Percentiles rank a stretch among this genome's conserved stretches.
Evolutionary conservation across 2,888 invertebrate genomes (phyloP).

Genomic region (Acanthacorydalis orientalis): DNA sequence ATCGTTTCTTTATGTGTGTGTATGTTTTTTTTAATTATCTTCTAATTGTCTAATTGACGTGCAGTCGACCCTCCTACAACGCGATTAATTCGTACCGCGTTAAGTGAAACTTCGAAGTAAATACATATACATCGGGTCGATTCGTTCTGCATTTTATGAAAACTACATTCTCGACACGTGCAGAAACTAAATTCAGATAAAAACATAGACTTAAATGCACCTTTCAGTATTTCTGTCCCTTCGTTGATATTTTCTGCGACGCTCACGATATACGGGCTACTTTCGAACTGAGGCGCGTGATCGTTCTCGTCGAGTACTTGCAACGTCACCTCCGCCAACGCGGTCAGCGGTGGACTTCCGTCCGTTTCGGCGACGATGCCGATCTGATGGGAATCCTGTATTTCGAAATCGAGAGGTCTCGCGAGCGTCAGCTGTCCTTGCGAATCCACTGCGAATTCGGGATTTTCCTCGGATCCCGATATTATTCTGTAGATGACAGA

Average conservation of each 20-base stretch:
- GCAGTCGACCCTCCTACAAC: too few relatives aligned
- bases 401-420: conserved; percentile 60
- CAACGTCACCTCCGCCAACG: conserved; percentile 52
- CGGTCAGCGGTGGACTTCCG: conserved; percentile 52
- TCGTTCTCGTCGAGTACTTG: conserved; percentile 83
- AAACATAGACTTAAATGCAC: conserved; percentile 21
- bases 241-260: conserved; percentile 73
- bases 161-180: too few relatives aligned
- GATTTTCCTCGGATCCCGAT: conserved; percentile 38
- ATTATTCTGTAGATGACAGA: conserved; percentile 45
- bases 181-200: not conserved
- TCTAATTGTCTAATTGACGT: too few relatives aligned
- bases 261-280: conserved; percentile 57
- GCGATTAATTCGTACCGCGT: too few relatives aligned
- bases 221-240: conserved; percentile 56
- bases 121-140: too few relatives aligned
- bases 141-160: too few relatives aligned
- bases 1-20: too few relatives aligned
- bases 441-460: conserved; percentile 52
- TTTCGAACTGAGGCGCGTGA: conserved; percentile 74
- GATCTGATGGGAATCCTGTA: conserved; percentile 48
- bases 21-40: too few relatives aligned
- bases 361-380: conserved; percentile 55
- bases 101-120: too few relatives aligned
- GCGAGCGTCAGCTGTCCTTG: conserved; percentile 59